Conservation (phyloP, 2,113 vertebrate species). For the Sialia sialis region DNA sequence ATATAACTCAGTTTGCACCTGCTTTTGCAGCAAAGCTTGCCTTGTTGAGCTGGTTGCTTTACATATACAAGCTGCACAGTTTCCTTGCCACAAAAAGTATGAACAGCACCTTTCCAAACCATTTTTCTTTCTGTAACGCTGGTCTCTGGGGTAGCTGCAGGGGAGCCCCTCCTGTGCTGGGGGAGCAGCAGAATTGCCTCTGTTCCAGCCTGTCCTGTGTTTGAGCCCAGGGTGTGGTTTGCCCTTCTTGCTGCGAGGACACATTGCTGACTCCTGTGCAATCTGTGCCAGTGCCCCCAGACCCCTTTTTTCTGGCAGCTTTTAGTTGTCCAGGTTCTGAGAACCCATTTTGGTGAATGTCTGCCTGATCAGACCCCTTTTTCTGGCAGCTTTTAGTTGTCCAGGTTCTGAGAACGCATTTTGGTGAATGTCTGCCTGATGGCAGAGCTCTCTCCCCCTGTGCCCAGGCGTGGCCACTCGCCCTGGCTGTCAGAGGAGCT, state of each 20-base stretch:
- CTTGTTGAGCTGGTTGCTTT: background rate
- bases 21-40: background rate
- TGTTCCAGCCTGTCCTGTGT: background rate
- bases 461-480: background rate
- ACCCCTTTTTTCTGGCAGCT: background rate
- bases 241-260: background rate
- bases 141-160: background rate
- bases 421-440: background rate
- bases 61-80: fast-evolving
- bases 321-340: background rate
- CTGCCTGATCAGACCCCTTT: background rate
- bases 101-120: background rate
- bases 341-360: background rate
- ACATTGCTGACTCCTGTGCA: fast-evolving
- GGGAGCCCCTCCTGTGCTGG: background rate
- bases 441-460: background rate
- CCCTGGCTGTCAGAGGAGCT: background rate
- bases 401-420: background rate
- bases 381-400: background rate
- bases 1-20: background rate
- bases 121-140: fast-evolving
- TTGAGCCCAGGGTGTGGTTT: background rate
- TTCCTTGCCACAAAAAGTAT: background rate
- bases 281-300: background rate
- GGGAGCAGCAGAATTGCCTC: background rate